Percentiles rank a stretch among this genome's conserved stretches.
phyloP scores from a whole-genome alignment of 2,888 invertebrate species.

The Holacanthella duospinosa region DNA sequence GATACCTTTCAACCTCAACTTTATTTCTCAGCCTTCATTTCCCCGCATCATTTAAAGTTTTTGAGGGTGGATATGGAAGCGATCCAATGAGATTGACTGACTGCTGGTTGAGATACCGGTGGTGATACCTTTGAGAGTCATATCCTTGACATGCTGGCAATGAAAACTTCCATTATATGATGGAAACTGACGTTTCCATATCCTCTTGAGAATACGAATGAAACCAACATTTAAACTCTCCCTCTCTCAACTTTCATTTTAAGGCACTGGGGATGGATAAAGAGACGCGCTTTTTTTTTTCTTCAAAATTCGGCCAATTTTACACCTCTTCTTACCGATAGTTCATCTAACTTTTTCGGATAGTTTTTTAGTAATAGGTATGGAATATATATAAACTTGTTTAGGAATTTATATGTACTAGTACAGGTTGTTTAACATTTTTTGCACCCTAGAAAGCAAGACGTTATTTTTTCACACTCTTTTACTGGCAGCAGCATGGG shows the following conservation, averaged over 20 bases:
- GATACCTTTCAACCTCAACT: not conserved
- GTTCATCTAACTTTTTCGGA: too few relatives aligned
- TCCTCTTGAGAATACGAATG: not conserved
- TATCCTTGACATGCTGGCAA: constrained; percentile 1
- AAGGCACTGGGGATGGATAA: not conserved
- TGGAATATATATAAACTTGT: too few relatives aligned
- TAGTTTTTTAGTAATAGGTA: too few relatives aligned
- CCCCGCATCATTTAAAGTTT: not conserved
- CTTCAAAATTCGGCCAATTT: too few relatives aligned
- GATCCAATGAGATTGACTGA: not conserved
- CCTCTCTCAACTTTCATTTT: not conserved
- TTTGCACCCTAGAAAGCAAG: too few relatives aligned
- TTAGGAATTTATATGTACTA: too few relatives aligned
- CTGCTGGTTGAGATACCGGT: not conserved
- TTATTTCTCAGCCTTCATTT: not conserved
- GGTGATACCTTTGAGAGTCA: not conserved
- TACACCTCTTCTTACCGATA: too few relatives aligned
- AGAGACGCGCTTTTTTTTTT: not conserved
- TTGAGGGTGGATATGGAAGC: not conserved
- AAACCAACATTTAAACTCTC: not conserved
- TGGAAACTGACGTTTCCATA: not conserved
- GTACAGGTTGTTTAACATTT: too few relatives aligned
- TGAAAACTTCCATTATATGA: not conserved
- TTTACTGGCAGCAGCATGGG: too few relatives aligned
- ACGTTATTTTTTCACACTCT: too few relatives aligned